Evolutionary conservation across 2,797 vertebrate genomes (phyloP), one percentile per base, ranked within the genome.

Genomic region (Synanceia verrucosa): DNA sequence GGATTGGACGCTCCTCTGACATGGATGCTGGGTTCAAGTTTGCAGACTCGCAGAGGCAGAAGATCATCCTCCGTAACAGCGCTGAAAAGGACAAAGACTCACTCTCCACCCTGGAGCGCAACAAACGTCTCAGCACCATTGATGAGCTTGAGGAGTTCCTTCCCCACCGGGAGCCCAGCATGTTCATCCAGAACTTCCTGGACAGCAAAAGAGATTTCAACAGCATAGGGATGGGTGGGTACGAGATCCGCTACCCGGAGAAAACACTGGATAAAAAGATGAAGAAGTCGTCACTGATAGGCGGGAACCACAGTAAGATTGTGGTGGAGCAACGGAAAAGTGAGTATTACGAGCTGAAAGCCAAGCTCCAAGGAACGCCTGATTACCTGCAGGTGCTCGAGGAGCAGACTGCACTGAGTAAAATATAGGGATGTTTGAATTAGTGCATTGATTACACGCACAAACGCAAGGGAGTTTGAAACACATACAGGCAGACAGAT

Each of bases 351-450:
- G 98, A 99, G 95, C 94, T 99, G 67, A 99, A 98, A 95, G 96
- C 97, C 78, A 99, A 98, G 91, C 96, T 99, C 92, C 97, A 99
- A 93, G 96, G 96, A 89, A 96, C 96, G 33, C 98, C 98, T 74
- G 98, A 99, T 95, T 99, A 99, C 92, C 95, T 99, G 87, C 97
- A 99, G 95, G 98, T 99, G 90, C 96, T 99, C 55, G 98, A 99
- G 91, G 97, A 99, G 94, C 97, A 99, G 94, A 99, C 97, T 92
- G 96, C 97, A 85, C 95, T 99, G 91, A 99, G 97, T 94, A 97
- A 99, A 96, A 96, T 99, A 94, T 99, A 99, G 93, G 91, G 71
- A 78, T 84, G 63, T 85, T 86, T 78, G 63, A 73, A 80, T 82
- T 70, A 75, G 76, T 83, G 78, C 55, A 74, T 82, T 86, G 73